A percentile compares a stretch with the other conserved stretches of the same genome.
Evolutionary conservation across 2,113 vertebrate genomes (phyloP).

Genomic region (Ceyx cyanopectus): DNA sequence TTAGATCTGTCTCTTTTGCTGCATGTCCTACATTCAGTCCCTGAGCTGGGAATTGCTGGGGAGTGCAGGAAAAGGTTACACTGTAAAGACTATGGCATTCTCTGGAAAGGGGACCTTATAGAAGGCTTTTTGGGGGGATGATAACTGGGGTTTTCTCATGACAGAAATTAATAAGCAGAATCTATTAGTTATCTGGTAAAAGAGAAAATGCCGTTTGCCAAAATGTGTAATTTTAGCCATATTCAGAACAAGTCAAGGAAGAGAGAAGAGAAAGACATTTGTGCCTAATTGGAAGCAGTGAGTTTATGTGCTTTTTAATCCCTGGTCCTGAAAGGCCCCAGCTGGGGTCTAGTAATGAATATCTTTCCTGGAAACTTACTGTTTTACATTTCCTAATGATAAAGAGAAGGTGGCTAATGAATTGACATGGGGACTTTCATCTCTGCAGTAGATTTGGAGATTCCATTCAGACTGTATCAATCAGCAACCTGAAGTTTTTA

Average conservation of each 20-base stretch:
- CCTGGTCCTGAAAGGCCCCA: neutral
- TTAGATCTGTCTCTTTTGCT: neutral
- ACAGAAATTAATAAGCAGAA: neutral
- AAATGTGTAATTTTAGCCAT: neutral
- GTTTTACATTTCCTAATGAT: neutral
- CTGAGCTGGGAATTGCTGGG: neutral
- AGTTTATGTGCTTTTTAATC: conserved; percentile 23
- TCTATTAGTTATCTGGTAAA: neutral
- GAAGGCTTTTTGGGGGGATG: neutral
- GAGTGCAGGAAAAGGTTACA: neutral
- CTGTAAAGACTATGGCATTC: neutral
- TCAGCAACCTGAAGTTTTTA: neutral
- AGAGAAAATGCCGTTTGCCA: neutral
- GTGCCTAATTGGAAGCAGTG: neutral
- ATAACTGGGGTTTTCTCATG: neutral
- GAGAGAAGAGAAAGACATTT: neutral
- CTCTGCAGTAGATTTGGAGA: neutral
- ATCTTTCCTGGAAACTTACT: neutral
- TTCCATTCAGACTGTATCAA: neutral
- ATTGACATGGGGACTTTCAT: neutral
- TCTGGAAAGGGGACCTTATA: neutral
- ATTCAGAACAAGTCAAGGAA: neutral
- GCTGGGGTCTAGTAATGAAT: neutral
- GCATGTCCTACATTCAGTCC: neutral
- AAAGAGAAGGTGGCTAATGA: neutral